Conservation (phyloP, 2,888 invertebrate genomes). For the Maniola hyperantus region DNA sequence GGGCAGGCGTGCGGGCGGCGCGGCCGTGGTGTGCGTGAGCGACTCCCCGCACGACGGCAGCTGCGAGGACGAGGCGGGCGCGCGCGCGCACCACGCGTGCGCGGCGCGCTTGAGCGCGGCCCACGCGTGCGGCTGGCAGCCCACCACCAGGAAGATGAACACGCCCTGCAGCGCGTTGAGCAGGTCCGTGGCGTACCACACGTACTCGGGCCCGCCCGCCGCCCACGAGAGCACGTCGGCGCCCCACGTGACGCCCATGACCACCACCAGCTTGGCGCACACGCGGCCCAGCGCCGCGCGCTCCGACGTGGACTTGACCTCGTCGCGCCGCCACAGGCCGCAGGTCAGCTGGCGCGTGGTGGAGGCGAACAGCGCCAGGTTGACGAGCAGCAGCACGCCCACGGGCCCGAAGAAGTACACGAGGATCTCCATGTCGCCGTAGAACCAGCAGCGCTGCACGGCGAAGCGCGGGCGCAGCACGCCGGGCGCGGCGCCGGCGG, state of each 20-base stretch:
- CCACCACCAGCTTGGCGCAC: slow-evolving; percentile 91
- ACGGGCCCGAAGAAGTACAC: slow-evolving; percentile 94
- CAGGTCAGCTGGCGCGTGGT: slow-evolving; percentile 93
- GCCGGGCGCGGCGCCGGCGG: slow-evolving; percentile 77
- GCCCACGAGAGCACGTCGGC: slow-evolving; percentile 93
- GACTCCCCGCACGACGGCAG: slow-evolving; percentile 91
- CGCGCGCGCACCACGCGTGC: slow-evolving; percentile 73
- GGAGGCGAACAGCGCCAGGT: slow-evolving; percentile 89
- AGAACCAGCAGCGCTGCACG: slow-evolving; percentile 91
- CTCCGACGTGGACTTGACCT: slow-evolving; percentile 89
- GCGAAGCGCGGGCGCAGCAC: slow-evolving; percentile 91
- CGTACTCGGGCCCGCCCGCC: slow-evolving; percentile 89
- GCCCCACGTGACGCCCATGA: slow-evolving; percentile 82
- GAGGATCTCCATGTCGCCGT: slow-evolving; percentile 90
- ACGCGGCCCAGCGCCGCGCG: slow-evolving; percentile 91
- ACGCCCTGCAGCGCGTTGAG: slow-evolving; percentile 94
- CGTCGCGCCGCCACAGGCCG: slow-evolving; percentile 93
- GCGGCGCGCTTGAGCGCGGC: slow-evolving; percentile 66
- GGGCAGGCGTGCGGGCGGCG: slow-evolving; percentile 71
- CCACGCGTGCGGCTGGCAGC: slow-evolving; percentile 92
- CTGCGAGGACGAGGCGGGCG: slow-evolving; percentile 87
- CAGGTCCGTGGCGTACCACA: slow-evolving; percentile 93
- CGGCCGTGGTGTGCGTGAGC: slow-evolving; percentile 86
- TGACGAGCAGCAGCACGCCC: slow-evolving; percentile 89
- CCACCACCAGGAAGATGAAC: slow-evolving; percentile 94